Base-by-base conservation (phyloP, 1,140 invertebrate species). In the Chrysomallon squamiferum region DNA sequence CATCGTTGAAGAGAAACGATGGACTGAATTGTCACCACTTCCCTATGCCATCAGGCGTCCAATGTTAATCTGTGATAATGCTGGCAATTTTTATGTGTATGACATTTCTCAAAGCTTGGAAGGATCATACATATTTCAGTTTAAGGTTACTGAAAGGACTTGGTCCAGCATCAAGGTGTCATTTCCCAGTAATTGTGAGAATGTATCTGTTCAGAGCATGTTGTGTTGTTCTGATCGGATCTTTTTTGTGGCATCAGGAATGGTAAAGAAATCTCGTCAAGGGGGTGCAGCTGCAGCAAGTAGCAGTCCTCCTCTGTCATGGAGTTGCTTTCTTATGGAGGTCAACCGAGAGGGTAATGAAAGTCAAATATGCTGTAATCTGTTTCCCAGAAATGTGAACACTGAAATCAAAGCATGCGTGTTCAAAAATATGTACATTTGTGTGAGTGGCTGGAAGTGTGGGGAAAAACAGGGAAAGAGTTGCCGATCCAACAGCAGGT, bases 1-100 rank as follows among this genome's bases (percentile, higher is more conserved):
- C 59, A 56, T 81, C 9, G 66, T 77, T 11, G 67, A 59, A 11
- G 79, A 81, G 49, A 67, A 76, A 38, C 61, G 75, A 13, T 81
- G 77, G 77, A 71, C 69, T 30, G 69, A 75, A 65, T 63, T 81
- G 22, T 68, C 77, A 20, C 69, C 76, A 22, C 41, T 81, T 35
- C 78, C 78, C 13, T 68, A 66, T 45, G 57, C 67, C n/a, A 77
- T 78, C 62, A 50, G 59, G 27, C 57, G 60, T 9, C 74, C 73
- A 1, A 20, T 75, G 7, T 43, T 74, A 25, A 68, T 73, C 6
- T 69, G 64, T 43, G 62, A 70, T 35, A 50, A 61, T 20, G 57
- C 41, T 7, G 67, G 63, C n/a, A 30, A 65, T 32, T 27, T 80
- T 56, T 75, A 72, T 63, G 71, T 77, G 25, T 68, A 67, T 49